Evolutionary conservation across 2,113 vertebrate species (phyloP), one percentile per base, ranked within the genome.

Genomic region (Phainopepla nitens): DNA sequence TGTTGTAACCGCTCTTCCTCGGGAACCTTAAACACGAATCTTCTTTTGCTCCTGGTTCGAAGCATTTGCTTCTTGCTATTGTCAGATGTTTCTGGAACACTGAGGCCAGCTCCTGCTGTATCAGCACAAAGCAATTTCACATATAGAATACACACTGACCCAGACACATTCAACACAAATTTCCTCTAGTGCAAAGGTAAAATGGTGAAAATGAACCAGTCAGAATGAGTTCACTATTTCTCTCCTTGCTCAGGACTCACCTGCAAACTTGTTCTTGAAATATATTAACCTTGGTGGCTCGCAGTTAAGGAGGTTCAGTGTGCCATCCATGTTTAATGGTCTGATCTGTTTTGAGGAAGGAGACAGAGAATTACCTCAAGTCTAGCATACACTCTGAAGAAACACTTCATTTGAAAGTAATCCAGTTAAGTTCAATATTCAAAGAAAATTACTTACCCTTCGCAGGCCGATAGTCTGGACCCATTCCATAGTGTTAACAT

Each of bases 21-120:
- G 0, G 99, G 99, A 80, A 99, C 99, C 94, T 99, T 99, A 89
- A 99, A 99, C 21, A 99, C 98, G 21, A 99, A 99, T 96, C 99
- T 99, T 93, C 99, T 98, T 93, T 99, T 99, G 97, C 99, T 99
- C 78, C 99, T 98, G 1, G 99, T 99, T 56, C 99, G 98, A 39
- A 99, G 98, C 99, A 99, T 99, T 97, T 99, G 98, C 97, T 99
- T 99, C 97, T 97, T 99, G 97, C 99, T 99, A 85, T 98, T 98
- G 78, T 99, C 99, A 1, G 98, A 99, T 0, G 98, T 99, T 96
- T 99, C 99, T 0, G 99, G 99, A 82, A 99, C 99, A 33, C 97
- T 98, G 93, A 99, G 98, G 39, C 96, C 97, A 9, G 98, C 87
- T 5, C 98, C 98, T 97, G 98, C 97, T 97, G 95, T 33, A 91